Evolutionary conservation across 2,888 invertebrate species (phyloP).

Genomic region (Volucella inanis): DNA sequence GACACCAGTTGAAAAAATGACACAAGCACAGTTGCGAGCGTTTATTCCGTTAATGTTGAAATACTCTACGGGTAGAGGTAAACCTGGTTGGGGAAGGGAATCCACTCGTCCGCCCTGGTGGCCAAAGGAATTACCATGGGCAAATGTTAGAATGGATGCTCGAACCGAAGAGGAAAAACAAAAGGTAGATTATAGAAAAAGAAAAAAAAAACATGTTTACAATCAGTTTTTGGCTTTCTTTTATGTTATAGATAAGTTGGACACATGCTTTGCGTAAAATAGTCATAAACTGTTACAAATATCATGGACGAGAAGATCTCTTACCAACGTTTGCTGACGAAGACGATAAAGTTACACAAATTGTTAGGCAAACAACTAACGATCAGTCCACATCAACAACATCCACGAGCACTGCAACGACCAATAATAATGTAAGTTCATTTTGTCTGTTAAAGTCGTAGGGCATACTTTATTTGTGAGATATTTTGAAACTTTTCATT

Average conservation of each 20-base stretch:
- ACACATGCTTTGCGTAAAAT: conserved; percentile 98
- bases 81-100: conserved; percentile 98
- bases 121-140: conserved; percentile 99
- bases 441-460: background rate
- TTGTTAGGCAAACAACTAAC: conserved; percentile 82
- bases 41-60: conserved; percentile 99
- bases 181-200: conserved; percentile 86
- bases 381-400: conserved; percentile 72
- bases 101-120: conserved; percentile 98
- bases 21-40: conserved; percentile 97
- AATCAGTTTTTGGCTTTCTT: background rate
- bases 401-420: conserved; percentile 74
- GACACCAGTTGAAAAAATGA: conserved; percentile 99
- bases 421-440: conserved; percentile 75
- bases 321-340: conserved; percentile 97
- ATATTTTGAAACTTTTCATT: background rate
- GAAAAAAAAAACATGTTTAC: background rate
- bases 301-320: conserved; percentile 97
- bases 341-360: conserved; percentile 89
- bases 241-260: conserved; percentile 94
- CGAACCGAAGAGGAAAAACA: conserved; percentile 98
- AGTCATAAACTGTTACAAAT: conserved; percentile 98
- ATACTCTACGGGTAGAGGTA: conserved; percentile 97
- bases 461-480: conserved; percentile 16
- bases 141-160: conserved; percentile 98